Evolutionary conservation across 1,140 invertebrate genomes (phyloP).

Genomic region (Drosophila busckii): DNA sequence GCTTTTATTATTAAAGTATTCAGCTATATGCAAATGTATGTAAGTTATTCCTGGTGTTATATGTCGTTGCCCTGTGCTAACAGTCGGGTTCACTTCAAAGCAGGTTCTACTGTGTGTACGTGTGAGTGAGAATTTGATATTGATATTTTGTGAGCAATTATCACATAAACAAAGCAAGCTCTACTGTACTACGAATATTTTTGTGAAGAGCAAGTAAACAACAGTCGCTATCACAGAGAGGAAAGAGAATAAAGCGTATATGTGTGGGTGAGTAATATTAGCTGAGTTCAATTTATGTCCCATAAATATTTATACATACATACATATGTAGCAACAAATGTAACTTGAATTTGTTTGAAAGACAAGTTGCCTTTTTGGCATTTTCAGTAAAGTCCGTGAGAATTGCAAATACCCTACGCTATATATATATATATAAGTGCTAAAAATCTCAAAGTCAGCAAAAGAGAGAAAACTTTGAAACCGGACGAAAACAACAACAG

Average conservation of each 20-base stretch:
- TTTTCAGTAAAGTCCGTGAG: too few species aligned
- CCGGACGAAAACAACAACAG: slow-evolving; percentile 52
- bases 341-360: too few species aligned
- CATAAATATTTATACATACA: slow-evolving; percentile 2
- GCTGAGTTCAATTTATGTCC: too few species aligned
- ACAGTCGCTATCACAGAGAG: slow-evolving; percentile 7
- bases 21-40: too few species aligned
- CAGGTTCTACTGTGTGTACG: too few species aligned
- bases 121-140: too few species aligned
- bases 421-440: not conserved
- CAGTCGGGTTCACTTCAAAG: too few species aligned
- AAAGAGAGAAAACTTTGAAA: slow-evolving; percentile 34
- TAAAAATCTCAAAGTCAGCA: slow-evolving; percentile 20
- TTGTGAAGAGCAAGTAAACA: slow-evolving; percentile 3
- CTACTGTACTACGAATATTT: slow-evolving; percentile 50
- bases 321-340: not conserved
- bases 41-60: too few species aligned
- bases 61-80: too few species aligned
- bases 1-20: too few species aligned
- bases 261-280: not conserved
- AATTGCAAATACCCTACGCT: too few species aligned
- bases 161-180: slow-evolving; percentile 10
- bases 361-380: too few species aligned
- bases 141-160: not conserved
- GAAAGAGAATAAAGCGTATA: not conserved